These are phyloP conservation scores for Cyprinella venusta DNA, from an alignment of 2,797 vertebrate genomes.

Conservation along the genomic window DNA sequence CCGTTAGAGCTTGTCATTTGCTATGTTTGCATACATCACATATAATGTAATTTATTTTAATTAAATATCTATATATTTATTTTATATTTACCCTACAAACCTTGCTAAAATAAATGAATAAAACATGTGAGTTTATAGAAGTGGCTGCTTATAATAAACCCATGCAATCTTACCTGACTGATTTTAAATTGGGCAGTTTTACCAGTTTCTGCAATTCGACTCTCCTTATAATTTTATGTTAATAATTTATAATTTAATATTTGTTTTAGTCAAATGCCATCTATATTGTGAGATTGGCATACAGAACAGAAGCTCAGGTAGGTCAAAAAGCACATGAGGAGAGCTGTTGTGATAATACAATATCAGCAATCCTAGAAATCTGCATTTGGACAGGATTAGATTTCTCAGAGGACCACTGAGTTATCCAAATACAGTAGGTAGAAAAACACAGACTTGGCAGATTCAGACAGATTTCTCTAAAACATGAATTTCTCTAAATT, in stretches of 20 bases:
- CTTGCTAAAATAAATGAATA: neutral
- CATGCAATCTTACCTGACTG: neutral
- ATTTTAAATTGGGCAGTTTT: neutral
- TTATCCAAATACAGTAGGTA: neutral
- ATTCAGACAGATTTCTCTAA: conserved; percentile 21
- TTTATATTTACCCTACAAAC: neutral
- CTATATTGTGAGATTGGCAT: neutral
- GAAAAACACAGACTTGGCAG: conserved; percentile 5
- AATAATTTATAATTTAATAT: no score
- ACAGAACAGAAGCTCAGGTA: neutral
- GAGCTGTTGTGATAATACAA: neutral
- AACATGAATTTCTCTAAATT: neutral
- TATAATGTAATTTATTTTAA: neutral
- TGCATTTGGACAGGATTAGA: conserved; percentile 7
- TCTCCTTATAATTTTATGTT: neutral
- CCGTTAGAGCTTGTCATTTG: no score
- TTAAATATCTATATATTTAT: neutral
- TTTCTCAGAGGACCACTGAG: conserved; percentile 9
- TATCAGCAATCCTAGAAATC: neutral
- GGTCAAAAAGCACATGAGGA: neutral
- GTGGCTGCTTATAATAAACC: neutral
- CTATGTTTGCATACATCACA: neutral
- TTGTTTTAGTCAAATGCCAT: neutral
- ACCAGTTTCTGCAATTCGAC: neutral
- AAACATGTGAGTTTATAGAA: neutral